phyloP scores from a whole-genome alignment of 2,797 vertebrate species.

The Tadarida brasiliensis region DNA sequence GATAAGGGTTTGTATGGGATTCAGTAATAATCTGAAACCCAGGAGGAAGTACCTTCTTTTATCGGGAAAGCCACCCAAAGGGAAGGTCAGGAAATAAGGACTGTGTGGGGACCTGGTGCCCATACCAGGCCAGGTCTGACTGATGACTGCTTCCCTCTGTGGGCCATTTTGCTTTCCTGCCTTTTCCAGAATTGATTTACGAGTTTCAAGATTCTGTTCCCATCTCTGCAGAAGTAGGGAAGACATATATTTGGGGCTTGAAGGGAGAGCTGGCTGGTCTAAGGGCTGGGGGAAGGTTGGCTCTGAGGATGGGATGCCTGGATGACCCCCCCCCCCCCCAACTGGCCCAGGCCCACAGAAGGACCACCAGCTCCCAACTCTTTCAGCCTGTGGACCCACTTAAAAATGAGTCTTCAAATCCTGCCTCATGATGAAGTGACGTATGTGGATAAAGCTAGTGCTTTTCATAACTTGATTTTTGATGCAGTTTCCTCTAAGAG shows the following conservation, averaged over 20 bases:
- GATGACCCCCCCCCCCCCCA: background rate
- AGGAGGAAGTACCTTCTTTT: background rate
- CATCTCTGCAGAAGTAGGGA: background rate
- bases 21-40: background rate
- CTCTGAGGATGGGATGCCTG: background rate
- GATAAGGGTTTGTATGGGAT: background rate
- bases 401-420: slow-evolving; percentile 72
- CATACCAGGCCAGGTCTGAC: background rate
- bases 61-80: background rate
- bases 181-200: background rate
- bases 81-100: background rate
- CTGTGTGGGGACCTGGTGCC: background rate
- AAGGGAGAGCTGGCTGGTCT: background rate
- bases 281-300: background rate
- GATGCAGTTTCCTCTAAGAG: slow-evolving; percentile 79
- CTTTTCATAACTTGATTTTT: slow-evolving; percentile 78
- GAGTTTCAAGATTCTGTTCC: background rate
- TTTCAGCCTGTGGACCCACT: slow-evolving; percentile 64
- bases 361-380: background rate
- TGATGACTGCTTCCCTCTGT: background rate
- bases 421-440: slow-evolving; percentile 70
- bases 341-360: background rate
- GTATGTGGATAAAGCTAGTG: slow-evolving; percentile 75
- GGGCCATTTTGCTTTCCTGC: slow-evolving; percentile 3
- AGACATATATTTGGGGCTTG: background rate